Conservation (phyloP, 1,140 invertebrate species). For the Thalassaphorura encarpata region DNA sequence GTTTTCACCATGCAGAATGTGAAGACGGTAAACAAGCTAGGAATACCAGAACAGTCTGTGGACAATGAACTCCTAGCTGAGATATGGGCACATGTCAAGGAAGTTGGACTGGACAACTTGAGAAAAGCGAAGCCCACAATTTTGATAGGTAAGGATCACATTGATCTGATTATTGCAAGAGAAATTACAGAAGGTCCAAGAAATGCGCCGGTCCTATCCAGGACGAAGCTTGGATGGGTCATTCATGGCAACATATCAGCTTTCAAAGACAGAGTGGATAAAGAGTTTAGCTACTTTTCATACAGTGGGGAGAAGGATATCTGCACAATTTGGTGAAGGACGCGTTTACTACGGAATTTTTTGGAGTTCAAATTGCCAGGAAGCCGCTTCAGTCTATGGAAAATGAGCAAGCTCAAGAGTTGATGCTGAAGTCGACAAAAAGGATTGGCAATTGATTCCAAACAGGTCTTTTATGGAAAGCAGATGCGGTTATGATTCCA, state of each 20-base stretch:
- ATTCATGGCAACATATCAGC: background rate
- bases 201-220: background rate
- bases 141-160: background rate
- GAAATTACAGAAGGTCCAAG: background rate
- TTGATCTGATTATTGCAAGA: background rate
- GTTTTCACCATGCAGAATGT: too few relatives aligned
- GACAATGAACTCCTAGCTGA: too few relatives aligned
- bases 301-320: background rate
- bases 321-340: conserved; percentile 9
- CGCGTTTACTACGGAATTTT: conserved; percentile 12
- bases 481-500: conserved; percentile 11
- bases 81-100: too few relatives aligned
- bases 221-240: background rate
- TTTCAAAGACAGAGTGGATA: background rate
- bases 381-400: conserved; percentile 1
- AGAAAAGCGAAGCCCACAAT: background rate
- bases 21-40: too few relatives aligned
- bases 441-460: conserved; percentile 15
- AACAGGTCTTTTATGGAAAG: conserved; percentile 20
- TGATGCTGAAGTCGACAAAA: background rate
- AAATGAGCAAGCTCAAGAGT: background rate
- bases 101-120: too few relatives aligned
- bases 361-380: conserved; percentile 6
- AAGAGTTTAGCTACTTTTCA: background rate
- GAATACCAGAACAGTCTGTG: too few relatives aligned